phyloP scores from a whole-genome alignment of 2,888 invertebrate genomes.

The Caenorhabditis wallacei region DNA sequence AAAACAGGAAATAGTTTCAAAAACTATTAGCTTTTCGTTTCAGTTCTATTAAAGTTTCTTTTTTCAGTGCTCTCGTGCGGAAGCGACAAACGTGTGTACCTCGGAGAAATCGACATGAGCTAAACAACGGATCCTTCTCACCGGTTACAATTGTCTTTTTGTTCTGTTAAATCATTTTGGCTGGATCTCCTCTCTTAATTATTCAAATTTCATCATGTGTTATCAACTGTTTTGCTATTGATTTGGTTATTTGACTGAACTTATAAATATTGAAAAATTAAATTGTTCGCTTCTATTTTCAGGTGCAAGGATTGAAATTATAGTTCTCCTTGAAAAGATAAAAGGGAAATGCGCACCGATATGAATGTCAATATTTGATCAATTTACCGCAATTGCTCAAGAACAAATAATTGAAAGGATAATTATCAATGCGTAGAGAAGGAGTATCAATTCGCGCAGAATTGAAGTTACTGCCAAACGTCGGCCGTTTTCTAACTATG shows the following conservation, averaged over 20 bases:
- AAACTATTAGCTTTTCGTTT: too few relatives aligned
- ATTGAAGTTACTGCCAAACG: conserved; percentile 1
- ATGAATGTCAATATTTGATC: conserved; percentile 58
- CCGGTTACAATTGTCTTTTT: conserved; percentile 2
- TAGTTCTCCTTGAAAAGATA: background rate
- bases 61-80: conserved; percentile 91
- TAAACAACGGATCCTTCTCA: background rate
- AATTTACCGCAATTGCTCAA: conserved; percentile 45
- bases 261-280: background rate
- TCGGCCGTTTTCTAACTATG: background rate
- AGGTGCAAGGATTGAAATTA: background rate
- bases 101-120: conserved; percentile 91
- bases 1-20: too few relatives aligned
- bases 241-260: background rate
- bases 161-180: conserved; percentile 11
- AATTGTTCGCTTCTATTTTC: background rate
- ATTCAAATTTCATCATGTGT: background rate
- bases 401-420: conserved; percentile 45
- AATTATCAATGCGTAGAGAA: conserved; percentile 63
- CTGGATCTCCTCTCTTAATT: conserved; percentile 11
- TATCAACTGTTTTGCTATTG: background rate
- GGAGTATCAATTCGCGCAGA: conserved; percentile 51
- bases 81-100: conserved; percentile 95
- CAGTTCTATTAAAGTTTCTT: too few relatives aligned
- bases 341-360: conserved; percentile 13